Evolutionary conservation across 2,888 invertebrate species (phyloP), one percentile per base, ranked within the genome.

Genomic region (Mermis nigrescens): DNA sequence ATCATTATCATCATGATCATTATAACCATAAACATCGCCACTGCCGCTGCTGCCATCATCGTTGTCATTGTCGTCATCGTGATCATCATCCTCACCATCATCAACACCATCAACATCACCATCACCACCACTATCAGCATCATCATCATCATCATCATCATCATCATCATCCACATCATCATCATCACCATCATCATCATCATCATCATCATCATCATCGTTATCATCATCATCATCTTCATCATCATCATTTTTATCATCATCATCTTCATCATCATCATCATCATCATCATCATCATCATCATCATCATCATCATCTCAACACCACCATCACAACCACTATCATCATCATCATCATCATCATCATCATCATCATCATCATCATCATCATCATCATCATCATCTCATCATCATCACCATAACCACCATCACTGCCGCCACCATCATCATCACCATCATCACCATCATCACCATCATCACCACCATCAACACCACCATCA

Each of bases 1-100:
- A 62, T 61, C 52, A 59, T 32, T 46, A 62, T 60, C 32, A 52
- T 62, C 61, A 60, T 53, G 28, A 57, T 59, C 55, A 59, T 4
- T 32, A 31, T 52, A 15, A 45, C 46, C 1, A n/a, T 45, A 12
- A 15, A 15, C 45, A 15, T 45, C 45, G 45, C n/a, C 45, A n/a
- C 45, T n/a, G n/a, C n/a, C 45, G n/a, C 15, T 45, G n/a, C n/a
- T n/a, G 12, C n/a, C 45, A 15, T 45, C n/a, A 45, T 12, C 45
- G n/a, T 12, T n/a, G n/a, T 15, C 12, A 12, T 12, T n/a, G n/a
- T 45, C n/a, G n/a, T 45, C 45, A 45, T n/a, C 45, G 45, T 45
- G 15, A 12, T 45, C 45, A n/a, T n/a, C n/a, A n/a, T n/a, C n/a
- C n/a, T n/a, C n/a, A n/a, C n/a, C n/a, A n/a, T n/a, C n/a, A n/a